Evolutionary conservation across 2,888 invertebrate species (phyloP).

Genomic region (Hyalella azteca): DNA sequence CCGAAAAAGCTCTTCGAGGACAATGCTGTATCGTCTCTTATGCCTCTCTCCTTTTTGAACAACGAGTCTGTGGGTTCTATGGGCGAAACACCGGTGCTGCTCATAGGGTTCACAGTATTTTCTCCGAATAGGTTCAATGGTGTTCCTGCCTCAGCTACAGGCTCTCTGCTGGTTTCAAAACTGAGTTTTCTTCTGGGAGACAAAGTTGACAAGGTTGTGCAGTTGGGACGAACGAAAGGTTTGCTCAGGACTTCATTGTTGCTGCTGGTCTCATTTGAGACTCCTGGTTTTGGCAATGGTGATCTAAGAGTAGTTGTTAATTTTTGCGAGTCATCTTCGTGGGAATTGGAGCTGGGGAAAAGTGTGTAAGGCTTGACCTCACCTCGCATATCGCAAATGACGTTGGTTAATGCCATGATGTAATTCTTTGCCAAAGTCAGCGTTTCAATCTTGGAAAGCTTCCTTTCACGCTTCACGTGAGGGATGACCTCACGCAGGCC

Average conservation of each 20-base stretch:
- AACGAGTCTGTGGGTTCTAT: neutral
- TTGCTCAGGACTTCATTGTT: neutral
- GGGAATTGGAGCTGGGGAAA: neutral
- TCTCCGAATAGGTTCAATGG: no score
- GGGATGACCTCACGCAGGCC: constrained; percentile 84
- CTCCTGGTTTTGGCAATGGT: neutral
- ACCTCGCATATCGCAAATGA: constrained; percentile 69
- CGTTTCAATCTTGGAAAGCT: constrained; percentile 86
- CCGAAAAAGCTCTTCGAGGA: no score
- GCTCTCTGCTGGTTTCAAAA: no score
- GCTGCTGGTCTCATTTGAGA: neutral
- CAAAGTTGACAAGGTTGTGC: no score
- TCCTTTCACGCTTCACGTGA: constrained; percentile 82
- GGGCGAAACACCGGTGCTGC: no score
- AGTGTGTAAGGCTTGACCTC: constrained; percentile 56
- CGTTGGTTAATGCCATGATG: constrained; percentile 85
- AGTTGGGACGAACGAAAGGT: neutral
- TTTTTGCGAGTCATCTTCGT: neutral
- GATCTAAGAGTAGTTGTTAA: neutral
- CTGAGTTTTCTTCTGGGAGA: no score
- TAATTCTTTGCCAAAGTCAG: constrained; percentile 87
- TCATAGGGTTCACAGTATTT: no score
- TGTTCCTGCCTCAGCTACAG: no score
- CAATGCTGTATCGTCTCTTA: no score
- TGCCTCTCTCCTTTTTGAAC: no score